phyloP scores from a whole-genome alignment of 2,888 invertebrate species.

The Pegoplata infirma region DNA sequence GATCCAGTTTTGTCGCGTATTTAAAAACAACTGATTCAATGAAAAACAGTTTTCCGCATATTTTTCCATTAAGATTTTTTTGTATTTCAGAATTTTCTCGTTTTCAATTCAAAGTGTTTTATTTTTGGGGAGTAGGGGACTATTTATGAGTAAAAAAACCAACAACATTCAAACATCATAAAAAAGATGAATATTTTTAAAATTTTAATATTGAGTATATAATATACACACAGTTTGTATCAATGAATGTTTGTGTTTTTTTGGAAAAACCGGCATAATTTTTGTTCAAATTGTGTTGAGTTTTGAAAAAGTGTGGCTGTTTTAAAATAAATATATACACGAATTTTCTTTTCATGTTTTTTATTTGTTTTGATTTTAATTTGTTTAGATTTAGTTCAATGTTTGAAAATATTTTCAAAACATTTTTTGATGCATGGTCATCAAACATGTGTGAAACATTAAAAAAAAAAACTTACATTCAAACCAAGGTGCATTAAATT shows the following conservation, averaged over 20 bases:
- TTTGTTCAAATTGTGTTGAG: no score
- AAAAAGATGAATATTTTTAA: conserved; percentile 1
- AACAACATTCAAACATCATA: neutral
- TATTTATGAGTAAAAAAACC: conserved; percentile 3
- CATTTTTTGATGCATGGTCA: neutral
- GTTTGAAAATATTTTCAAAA: neutral
- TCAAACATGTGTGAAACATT: conserved; percentile 20
- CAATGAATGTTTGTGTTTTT: conserved; percentile 1
- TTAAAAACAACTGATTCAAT: conserved; percentile 55
- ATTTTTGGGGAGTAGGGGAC: conserved; percentile 9
- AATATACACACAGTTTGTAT: conserved; percentile 9
- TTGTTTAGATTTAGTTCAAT: conserved; percentile 15
- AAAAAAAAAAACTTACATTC: conserved; percentile 6
- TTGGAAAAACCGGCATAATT: conserved; percentile 27
- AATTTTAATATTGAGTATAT: neutral
- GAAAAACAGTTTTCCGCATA: conserved; percentile 57
- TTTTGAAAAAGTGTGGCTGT: conserved; percentile 11
- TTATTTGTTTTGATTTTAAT: conserved; percentile 21
- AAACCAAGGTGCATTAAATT: no score
- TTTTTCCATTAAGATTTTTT: conserved; percentile 34
- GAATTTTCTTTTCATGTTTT: neutral
- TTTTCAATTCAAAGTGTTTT: conserved; percentile 49
- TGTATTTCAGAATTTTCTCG: conserved; percentile 9
- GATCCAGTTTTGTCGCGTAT: conserved; percentile 59
- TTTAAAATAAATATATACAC: neutral